Evolutionary conservation across 2,113 vertebrate species (phyloP), one percentile per base, ranked within the genome.

Genomic region (Calyptommatus sinebrachiatus): DNA sequence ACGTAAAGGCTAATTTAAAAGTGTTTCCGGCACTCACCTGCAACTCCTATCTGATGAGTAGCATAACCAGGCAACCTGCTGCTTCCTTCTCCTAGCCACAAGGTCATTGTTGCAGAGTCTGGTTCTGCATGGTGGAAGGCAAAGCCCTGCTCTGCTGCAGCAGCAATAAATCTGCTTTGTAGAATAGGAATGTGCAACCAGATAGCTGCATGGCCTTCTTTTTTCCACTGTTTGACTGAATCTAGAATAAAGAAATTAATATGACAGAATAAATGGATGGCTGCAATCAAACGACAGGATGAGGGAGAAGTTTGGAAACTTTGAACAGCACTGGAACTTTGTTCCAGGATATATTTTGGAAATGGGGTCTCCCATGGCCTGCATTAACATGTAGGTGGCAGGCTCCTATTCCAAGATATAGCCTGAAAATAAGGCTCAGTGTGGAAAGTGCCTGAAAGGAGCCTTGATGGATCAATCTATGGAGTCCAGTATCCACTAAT

Each of bases 11-110:
- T 1, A 29, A 5, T 31, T 24, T 9, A 16, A 24, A 20, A 7
- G 26, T n/a, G 12, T 31, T 22, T 28, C 29, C 66, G 45, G 28
- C 67, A 86, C 89, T 91, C 79, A 99, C 98, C 98, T 94, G 97
- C 97, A 8, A 99, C 97, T 60, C 98, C 98, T 3, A 99, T 66
- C 88, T 99, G 98, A 90, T 99, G 98, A 1, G 96, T 98, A 5
- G 97, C 97, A 0, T 95, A 98, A 2, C 86, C 92, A 0, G 98
- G 97, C 24, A 98, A 92, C 46, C 95, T 91, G 95, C 93, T 97
- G 50, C 94, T 89, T 21, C 95, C 97, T 7, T 93, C 89, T 5
- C 91, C 95, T 85, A 98, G 85, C 97, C 98, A 99, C 29, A 98
- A 91, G 0, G 94, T 90, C 86, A 99, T 86, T 0, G 96, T 94